These are phyloP conservation scores for Vanessa tameamea DNA, from an alignment of 1,140 invertebrate genomes.

Conservation along the genomic window DNA sequence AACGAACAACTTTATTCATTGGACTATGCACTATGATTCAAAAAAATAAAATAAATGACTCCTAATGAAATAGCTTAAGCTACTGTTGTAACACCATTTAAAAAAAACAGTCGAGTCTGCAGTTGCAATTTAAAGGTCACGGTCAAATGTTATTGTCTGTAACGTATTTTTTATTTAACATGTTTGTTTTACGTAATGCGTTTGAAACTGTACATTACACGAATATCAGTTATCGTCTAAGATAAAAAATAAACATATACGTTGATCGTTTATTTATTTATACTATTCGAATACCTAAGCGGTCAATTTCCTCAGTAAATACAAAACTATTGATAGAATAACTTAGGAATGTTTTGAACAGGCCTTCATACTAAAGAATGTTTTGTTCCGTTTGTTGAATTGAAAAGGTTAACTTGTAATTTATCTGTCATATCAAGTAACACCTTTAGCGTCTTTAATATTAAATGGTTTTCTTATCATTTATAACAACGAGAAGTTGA, in stretches of 20 bases:
- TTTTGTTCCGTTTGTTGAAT: slow-evolving; percentile 19
- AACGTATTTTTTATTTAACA: not conserved
- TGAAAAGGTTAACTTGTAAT: slow-evolving; percentile 25
- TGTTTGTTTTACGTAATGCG: not conserved
- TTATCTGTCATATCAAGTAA: slow-evolving; percentile 19
- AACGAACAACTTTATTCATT: no score
- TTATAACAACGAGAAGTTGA: not conserved
- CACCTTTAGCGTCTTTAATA: not conserved
- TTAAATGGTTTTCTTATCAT: not conserved
- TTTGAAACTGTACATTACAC: not conserved
- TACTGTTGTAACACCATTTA: not conserved
- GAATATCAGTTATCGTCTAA: slow-evolving; percentile 2
- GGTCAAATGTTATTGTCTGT: not conserved
- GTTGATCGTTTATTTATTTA: not conserved
- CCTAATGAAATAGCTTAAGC: slow-evolving; percentile 18
- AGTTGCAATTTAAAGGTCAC: not conserved
- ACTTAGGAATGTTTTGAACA: slow-evolving; percentile 24
- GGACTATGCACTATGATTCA: no score
- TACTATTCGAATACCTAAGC: slow-evolving; percentile 12
- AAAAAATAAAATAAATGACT: not conserved
- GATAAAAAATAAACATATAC: slow-evolving; percentile 22
- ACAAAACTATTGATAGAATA: slow-evolving; percentile 22
- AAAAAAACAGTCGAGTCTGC: not conserved
- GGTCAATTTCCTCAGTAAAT: slow-evolving; percentile 21
- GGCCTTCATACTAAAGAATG: slow-evolving; percentile 15